A percentile compares a stretch with the other conserved stretches of the same genome.
phyloP scores from a whole-genome alignment of 2,888 invertebrate genomes.

The Laspeyria flexula region DNA sequence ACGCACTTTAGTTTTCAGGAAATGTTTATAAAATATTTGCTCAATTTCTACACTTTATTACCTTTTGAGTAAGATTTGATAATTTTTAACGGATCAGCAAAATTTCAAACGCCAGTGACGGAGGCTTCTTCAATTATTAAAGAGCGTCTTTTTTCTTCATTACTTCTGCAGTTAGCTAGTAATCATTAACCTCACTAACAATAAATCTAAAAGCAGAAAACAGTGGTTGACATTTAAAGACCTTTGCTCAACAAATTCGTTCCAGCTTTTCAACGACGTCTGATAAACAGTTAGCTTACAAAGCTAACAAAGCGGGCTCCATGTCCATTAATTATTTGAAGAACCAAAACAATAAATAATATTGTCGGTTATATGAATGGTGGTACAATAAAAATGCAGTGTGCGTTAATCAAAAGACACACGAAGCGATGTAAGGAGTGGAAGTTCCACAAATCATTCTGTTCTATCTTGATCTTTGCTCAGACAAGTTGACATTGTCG shows the following conservation, averaged over 20 bases:
- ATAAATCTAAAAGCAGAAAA: background rate
- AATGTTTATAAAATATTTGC: too few species aligned
- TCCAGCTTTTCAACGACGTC: background rate
- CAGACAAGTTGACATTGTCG: slow-evolving; percentile 48
- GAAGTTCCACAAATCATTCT: slow-evolving; percentile 48
- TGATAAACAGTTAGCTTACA: slow-evolving; percentile 11
- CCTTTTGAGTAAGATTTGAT: too few species aligned
- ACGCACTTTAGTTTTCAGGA: too few species aligned
- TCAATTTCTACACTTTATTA: too few species aligned
- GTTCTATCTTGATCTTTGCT: slow-evolving; percentile 49
- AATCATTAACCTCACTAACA: background rate
- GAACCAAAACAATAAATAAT: slow-evolving; percentile 16
- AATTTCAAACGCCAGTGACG: too few species aligned
- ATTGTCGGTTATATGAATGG: slow-evolving; percentile 34
- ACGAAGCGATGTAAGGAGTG: slow-evolving; percentile 23
- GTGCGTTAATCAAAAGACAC: slow-evolving; percentile 37
- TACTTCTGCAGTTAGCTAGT: background rate
- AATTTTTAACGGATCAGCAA: too few species aligned
- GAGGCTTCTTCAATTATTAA: background rate
- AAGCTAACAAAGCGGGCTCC: slow-evolving; percentile 14
- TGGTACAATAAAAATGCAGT: slow-evolving; percentile 21
- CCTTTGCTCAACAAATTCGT: slow-evolving; percentile 1
- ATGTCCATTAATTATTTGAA: slow-evolving; percentile 17
- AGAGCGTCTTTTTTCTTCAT: background rate
- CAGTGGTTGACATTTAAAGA: background rate